Evolutionary conservation across 2,888 invertebrate genomes (phyloP), one percentile per base, ranked within the genome.

Genomic region (Patella ulyssiponensis): DNA sequence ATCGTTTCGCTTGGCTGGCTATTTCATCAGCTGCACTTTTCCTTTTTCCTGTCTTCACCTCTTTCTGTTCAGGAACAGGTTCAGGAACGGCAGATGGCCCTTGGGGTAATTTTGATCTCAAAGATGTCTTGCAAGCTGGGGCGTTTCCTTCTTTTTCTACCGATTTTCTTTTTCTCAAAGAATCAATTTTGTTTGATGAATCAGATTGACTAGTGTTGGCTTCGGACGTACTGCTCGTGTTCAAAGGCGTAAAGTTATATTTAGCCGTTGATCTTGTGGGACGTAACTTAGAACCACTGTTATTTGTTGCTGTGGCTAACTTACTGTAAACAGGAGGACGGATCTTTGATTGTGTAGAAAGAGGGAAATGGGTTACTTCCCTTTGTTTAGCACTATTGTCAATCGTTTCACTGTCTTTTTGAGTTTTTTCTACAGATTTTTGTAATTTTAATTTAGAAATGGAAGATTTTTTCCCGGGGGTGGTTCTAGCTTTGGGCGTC

Each of bases 231-330:
- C 44, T 44, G 44, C 44, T 44, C 9, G 44, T 44, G 44, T 44
- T 9, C 44, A 44, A 44, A 44, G 44, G 44, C 44, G 44, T 44
- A 7, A 44, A 44, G 44, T 44, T 44, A 44, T 44, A 44, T 64
- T 23, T 64, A 15, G 64, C 64, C 20, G 64, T 20, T 20, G 64
- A 23, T 64, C 64, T 20, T 12, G 64, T 64, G 11, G 64, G 20
- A 64, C 64, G 64, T 64, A 64, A 64, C 23, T 64, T 64, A 23
- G 64, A 64, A 64, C 64, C 64, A 64, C 64, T 64, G 64, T 64
- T 64, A 3, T 20, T 23, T 12, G 64, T 58, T 20, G 58, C 20
- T 14, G 58, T 23, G 20, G 64, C 20, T 64, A 64, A 64, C 23
- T 64, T 64, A 20, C 64, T 64, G 23, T 20, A 64, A 23, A 23